phyloP scores from a whole-genome alignment of 1,140 invertebrate species.

The Pseudomyrmex concolor region DNA sequence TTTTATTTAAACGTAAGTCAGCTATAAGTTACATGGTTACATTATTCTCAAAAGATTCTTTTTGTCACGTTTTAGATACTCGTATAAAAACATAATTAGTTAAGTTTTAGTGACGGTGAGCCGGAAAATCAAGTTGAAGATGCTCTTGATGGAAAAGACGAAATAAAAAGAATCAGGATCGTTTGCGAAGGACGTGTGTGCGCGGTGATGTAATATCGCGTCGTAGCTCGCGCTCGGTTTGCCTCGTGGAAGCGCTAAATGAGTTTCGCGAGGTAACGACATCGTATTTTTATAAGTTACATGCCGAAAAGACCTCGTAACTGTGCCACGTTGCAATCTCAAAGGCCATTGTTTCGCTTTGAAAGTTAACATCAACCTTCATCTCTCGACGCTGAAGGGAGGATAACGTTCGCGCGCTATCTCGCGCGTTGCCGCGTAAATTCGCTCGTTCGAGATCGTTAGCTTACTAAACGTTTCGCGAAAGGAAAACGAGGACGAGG shows the following conservation, averaged over 20 bases:
- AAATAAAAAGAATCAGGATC: conserved; percentile 28
- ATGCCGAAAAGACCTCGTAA: conserved; percentile 43
- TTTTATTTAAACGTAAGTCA: background rate
- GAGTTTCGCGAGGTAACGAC: conserved; percentile 50
- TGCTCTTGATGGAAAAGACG: background rate
- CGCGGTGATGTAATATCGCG: conserved; percentile 32
- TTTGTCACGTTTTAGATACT: too few species aligned
- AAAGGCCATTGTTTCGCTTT: conserved; percentile 59
- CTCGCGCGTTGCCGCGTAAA: conserved; percentile 28
- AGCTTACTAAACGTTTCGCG: conserved; percentile 58
- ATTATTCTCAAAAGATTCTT: too few species aligned
- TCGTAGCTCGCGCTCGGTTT: conserved; percentile 17
- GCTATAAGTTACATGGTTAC: conserved; percentile 3
- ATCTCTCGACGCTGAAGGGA: conserved; percentile 29
- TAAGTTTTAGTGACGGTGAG: conserved; percentile 5
- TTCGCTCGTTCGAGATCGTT: conserved; percentile 57
- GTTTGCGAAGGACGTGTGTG: conserved; percentile 37
- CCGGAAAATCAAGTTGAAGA: background rate
- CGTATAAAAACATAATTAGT: background rate
- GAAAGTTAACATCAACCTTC: conserved; percentile 58
- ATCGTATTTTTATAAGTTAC: conserved; percentile 55
- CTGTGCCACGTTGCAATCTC: conserved; percentile 47
- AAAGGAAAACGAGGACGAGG: background rate
- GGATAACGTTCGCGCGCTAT: background rate
- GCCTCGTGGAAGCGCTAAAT: conserved; percentile 30